Evolutionary conservation across 2,888 invertebrate genomes (phyloP).

Genomic region (Melipona bicolor): DNA sequence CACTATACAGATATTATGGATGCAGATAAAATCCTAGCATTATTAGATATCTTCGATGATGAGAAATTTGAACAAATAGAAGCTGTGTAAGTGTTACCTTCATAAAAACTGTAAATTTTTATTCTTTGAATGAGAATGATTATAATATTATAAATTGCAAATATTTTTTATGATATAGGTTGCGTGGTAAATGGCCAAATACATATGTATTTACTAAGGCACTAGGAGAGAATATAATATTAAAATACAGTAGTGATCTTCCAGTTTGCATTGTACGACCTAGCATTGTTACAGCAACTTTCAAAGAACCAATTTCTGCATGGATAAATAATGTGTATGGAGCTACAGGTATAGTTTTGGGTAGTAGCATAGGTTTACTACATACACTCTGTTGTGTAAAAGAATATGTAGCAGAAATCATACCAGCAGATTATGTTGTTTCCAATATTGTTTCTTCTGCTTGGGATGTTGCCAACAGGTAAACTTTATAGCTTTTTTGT

Average conservation of each 20-base stretch:
- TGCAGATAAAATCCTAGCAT: constrained; percentile 73
- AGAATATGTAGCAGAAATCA: constrained; percentile 87
- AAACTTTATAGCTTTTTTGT: not conserved
- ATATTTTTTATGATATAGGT: constrained; percentile 25
- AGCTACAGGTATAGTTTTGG: constrained; percentile 86
- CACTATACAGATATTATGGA: constrained; percentile 77
- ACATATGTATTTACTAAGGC: constrained; percentile 91
- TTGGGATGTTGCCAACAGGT: constrained; percentile 83
- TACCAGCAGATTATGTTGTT: constrained; percentile 89
- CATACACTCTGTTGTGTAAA: constrained; percentile 86
- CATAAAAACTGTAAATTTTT: not conserved
- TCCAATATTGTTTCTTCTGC: constrained; percentile 87
- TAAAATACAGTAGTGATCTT: constrained; percentile 85
- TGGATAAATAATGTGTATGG: constrained; percentile 91
- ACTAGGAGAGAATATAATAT: constrained; percentile 88
- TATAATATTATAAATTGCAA: not conserved
- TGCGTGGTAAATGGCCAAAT: constrained; percentile 87
- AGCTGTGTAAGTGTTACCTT: constrained; percentile 71
- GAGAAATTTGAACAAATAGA: constrained; percentile 73
- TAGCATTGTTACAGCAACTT: constrained; percentile 85
- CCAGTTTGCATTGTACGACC: constrained; percentile 90
- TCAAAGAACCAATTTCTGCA: constrained; percentile 84
- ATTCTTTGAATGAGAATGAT: not conserved
- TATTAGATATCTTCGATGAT: constrained; percentile 78
- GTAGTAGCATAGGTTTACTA: constrained; percentile 87